Base-by-base conservation (phyloP, 2,888 invertebrate genomes). In the Aphidius colemani region DNA sequence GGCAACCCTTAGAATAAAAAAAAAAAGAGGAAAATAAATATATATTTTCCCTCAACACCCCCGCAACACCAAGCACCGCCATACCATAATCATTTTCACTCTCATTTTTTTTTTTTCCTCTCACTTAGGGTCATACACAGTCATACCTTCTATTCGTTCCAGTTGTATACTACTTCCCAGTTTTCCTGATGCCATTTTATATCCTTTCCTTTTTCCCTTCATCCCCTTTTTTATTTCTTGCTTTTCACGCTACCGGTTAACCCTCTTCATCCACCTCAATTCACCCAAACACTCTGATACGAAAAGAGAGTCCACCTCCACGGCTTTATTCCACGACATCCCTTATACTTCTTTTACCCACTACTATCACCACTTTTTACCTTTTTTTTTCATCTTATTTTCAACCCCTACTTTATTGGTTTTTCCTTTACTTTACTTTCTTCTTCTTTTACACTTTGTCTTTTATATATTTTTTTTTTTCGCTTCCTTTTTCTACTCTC, bases 41-140 rank as follows among this genome's bases (percentile, higher is more conserved):
- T 30, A 30, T 72, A 70, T 65, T 72, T 65, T 45, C 65, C 57
- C 75, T 66, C 70, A 67, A 75, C 74, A 75, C 75, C 75, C 75
- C 75, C 77, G 73, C 74, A 75, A 76, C 74, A 77, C 74, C 73
- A 72, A 61, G 58, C 58, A 65, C 70, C 73, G 71, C 71, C 73
- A 72, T 71, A 70, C 74, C 71, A 72, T 72, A 13, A 13, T 13
- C 13, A 18, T 18, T 18, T 2, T 2, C 74, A 70, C 69, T 70
- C 49, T 56, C 48, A 55, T 55, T 61, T 46, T 41, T 18, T 43
- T 71, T 70, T 66, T 67, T 66, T 65, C 51, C 67, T 66, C 72
- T 70, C 71, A 67, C 73, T 71, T 71, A 70, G 73, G 69, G 71
- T 73, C 74, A 18, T 18, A 18, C 13, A 70, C 69, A 69, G 53